Percentiles rank a stretch among this genome's conserved stretches.
phyloP scores from a whole-genome alignment of 2,113 vertebrate species.

The Hippocampus abdominalis region DNA sequence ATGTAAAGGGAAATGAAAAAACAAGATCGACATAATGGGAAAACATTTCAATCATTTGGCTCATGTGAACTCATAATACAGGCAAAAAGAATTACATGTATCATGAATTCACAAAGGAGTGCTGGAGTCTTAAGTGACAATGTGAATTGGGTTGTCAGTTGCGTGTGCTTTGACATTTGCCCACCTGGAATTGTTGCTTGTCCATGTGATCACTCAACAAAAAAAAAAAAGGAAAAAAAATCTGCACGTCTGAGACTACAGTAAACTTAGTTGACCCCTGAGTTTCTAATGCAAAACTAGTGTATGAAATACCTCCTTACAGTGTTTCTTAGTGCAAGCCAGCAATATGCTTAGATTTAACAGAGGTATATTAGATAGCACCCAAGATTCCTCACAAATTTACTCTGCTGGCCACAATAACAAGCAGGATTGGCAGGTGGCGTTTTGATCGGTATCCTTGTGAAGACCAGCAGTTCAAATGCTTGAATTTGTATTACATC shows the following conservation, averaged over 20 bases:
- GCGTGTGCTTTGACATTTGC: slow-evolving; percentile 67
- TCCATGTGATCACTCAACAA: slow-evolving; percentile 43
- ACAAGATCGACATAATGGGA: background rate
- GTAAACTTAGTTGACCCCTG: slow-evolving; percentile 81
- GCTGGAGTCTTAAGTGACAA: slow-evolving; percentile 62
- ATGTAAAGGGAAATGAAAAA: slow-evolving; percentile 45
- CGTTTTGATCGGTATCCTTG: slow-evolving; percentile 55
- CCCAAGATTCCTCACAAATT: slow-evolving; percentile 69
- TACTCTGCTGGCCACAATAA: slow-evolving; percentile 59
- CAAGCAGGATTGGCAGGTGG: slow-evolving; percentile 62
- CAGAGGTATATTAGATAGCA: slow-evolving; percentile 81
- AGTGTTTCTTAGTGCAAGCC: slow-evolving; percentile 82
- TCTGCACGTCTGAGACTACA: slow-evolving; percentile 72
- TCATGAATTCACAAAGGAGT: slow-evolving; percentile 70
- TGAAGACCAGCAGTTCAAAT: slow-evolving; percentile 73
- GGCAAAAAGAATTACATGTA: slow-evolving; percentile 55
- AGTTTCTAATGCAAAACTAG: slow-evolving; percentile 80
- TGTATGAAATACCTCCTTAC: slow-evolving; percentile 79
- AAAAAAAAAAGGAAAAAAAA: slow-evolving; percentile 17
- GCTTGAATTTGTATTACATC: slow-evolving; percentile 67
- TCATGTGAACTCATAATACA: slow-evolving; percentile 67
- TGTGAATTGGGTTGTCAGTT: slow-evolving; percentile 53
- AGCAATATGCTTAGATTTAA: slow-evolving; percentile 76
- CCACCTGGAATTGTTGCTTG: slow-evolving; percentile 49
- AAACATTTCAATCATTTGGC: slow-evolving; percentile 66